Percentiles rank a stretch among this genome's conserved stretches.
These are phyloP conservation scores for Lobophora halterata DNA, from an alignment of 2,888 invertebrate genomes.

Conservation along the genomic window DNA sequence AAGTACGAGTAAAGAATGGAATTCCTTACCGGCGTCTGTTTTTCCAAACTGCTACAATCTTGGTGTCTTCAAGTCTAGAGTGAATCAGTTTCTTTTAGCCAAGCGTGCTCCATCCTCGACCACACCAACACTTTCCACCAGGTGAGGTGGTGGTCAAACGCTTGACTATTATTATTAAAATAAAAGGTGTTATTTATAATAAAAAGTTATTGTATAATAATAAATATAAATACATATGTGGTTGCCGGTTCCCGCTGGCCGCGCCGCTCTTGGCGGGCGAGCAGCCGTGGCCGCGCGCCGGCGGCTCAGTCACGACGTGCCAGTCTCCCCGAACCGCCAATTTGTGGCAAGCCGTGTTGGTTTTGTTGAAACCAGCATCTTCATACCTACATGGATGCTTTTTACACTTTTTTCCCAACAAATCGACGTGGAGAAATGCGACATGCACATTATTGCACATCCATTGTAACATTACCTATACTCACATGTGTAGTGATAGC, in stretches of 20 bases:
- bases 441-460: slow-evolving; percentile 36
- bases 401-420: slow-evolving; percentile 63
- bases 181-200: too few species aligned
- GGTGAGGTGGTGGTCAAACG: too few species aligned
- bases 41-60: too few species aligned
- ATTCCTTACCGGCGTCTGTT: too few species aligned
- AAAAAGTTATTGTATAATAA: background rate
- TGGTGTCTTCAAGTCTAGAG: too few species aligned
- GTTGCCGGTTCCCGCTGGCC: slow-evolving; percentile 7
- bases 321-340: slow-evolving; percentile 72
- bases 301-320: slow-evolving; percentile 74
- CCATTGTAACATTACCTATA: slow-evolving; percentile 28
- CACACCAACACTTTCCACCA: too few species aligned
- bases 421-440: slow-evolving; percentile 47
- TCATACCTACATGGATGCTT: slow-evolving; percentile 64
- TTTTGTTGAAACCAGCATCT: slow-evolving; percentile 77
- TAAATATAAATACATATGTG: background rate
- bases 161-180: too few species aligned
- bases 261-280: slow-evolving; percentile 39
- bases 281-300: slow-evolving; percentile 43
- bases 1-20: too few species aligned
- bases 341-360: slow-evolving; percentile 79
- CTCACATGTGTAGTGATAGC: too few species aligned
- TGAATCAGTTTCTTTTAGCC: too few species aligned
- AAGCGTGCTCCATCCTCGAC: too few species aligned